Evolutionary conservation across 2,113 vertebrate genomes (phyloP).

Genomic region (Dromas ardeola): DNA sequence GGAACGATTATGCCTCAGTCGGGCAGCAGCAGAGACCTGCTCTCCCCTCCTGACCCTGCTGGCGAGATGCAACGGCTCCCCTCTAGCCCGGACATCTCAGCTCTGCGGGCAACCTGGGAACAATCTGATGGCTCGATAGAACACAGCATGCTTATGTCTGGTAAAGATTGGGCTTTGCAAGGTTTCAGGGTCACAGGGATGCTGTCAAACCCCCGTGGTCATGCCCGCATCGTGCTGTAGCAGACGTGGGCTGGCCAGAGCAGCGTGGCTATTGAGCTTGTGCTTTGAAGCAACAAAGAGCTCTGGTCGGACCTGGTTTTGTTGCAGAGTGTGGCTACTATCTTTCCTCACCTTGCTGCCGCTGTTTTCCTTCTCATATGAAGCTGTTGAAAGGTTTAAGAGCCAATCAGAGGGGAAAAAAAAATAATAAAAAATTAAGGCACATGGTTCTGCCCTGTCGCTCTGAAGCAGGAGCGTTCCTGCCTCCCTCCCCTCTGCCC

Average conservation of each 20-base stretch:
- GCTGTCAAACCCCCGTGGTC: background rate
- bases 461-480: background rate
- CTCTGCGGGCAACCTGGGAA: background rate
- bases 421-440: background rate
- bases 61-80: background rate
- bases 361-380: background rate
- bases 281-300: too few species aligned
- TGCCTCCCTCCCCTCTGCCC: background rate
- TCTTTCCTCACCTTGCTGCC: background rate
- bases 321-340: rapidly evolving
- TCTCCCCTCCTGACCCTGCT: background rate
- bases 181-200: background rate
- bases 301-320: background rate
- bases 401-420: background rate
- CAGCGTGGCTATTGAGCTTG: background rate
- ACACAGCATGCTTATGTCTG: background rate
- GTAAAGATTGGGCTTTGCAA: background rate
- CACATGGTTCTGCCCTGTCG: background rate
- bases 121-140: background rate
- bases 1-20: background rate
- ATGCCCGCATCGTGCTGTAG: rapidly evolving
- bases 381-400: background rate
- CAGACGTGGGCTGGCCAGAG: background rate
- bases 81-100: rapidly evolving
- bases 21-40: background rate